phyloP scores from a whole-genome alignment of 2,113 vertebrate species.

The Dryoscopus gambensis region DNA sequence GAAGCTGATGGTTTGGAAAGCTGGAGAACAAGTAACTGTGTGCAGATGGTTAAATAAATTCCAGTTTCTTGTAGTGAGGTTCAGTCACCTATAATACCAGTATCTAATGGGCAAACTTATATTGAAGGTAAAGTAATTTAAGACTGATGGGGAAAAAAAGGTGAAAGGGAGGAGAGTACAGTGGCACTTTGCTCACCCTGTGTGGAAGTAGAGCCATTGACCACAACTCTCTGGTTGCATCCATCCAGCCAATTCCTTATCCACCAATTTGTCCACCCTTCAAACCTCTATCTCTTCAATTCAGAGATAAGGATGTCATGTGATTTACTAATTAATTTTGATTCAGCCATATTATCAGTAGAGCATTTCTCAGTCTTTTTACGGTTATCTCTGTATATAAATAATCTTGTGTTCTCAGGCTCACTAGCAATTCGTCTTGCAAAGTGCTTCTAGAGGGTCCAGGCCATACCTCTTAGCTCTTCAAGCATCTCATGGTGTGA shows the following conservation, averaged over 20 bases:
- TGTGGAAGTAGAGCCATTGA: neutral
- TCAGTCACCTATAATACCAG: neutral
- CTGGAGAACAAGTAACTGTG: neutral
- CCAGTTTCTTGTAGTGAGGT: neutral
- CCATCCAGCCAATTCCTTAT: neutral
- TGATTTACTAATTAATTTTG: constrained; percentile 9
- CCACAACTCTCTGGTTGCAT: neutral
- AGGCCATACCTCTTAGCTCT: neutral
- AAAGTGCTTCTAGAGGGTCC: neutral
- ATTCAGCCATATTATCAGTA: neutral
- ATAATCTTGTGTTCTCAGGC: neutral
- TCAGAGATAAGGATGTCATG: neutral
- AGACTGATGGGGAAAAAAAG: neutral
- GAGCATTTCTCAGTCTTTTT: neutral
- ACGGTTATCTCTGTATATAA: neutral
- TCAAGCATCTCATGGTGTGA: neutral
- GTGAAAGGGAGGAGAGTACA: neutral
- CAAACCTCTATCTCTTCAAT: neutral
- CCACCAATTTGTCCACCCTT: neutral
- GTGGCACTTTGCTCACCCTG: neutral
- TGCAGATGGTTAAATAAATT: neutral
- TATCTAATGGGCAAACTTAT: neutral
- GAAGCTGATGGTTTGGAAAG: neutral
- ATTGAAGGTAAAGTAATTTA: neutral
- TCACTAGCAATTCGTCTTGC: neutral